Evolutionary conservation across 2,113 vertebrate genomes (phyloP), one percentile per base, ranked within the genome.

Genomic region (Oryzias javanicus): DNA sequence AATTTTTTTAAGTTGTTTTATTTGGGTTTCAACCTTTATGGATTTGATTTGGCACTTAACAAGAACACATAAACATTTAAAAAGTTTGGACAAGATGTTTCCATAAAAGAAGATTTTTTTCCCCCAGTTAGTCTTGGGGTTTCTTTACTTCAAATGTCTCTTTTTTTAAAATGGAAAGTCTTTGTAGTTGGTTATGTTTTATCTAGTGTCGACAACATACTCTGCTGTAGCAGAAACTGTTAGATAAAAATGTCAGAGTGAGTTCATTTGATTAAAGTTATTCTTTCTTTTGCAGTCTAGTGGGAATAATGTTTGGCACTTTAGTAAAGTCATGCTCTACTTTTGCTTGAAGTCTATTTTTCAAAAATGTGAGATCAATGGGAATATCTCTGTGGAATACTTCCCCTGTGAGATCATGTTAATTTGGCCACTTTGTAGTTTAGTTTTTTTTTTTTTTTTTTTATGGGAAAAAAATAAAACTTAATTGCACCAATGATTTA

Each of bases 391-490:
- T 49, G 35, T 65, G 5, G 46, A 60, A 67, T 49, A 35, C 55
- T 59, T 70, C 67, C 48, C 51, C 44, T 20, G 18, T 70, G 64
- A 59, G 49, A 78, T 60, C 46, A 17, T 55, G 62, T 54, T 52
- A 55, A 41, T 51, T 47, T 76, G 73, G 44, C 51, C 55, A 42
- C 49, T 17, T 49, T 41, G 45, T 7, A 52, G 29, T 49, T 70
- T 60, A 49, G 29, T 29, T 42, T 19, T 41, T 66, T 78, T 51
- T 49, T 70, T 60, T 46, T 24, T 29, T 42, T 19, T 41, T 66
- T 78, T 51, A 66, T 55, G 75, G 27, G 60, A 72, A 56, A 74
- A 61, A 18, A 27, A 62, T 60, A 59, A 60, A 58, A 63, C 52
- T 56, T 67, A 65, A 74, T 55, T 66, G 35, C 29, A 62, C 56